A percentile compares a stretch with the other conserved stretches of the same genome.
These are phyloP conservation scores for Theretra japonica DNA, from an alignment of 2,888 invertebrate species.

Conservation along the genomic window DNA sequence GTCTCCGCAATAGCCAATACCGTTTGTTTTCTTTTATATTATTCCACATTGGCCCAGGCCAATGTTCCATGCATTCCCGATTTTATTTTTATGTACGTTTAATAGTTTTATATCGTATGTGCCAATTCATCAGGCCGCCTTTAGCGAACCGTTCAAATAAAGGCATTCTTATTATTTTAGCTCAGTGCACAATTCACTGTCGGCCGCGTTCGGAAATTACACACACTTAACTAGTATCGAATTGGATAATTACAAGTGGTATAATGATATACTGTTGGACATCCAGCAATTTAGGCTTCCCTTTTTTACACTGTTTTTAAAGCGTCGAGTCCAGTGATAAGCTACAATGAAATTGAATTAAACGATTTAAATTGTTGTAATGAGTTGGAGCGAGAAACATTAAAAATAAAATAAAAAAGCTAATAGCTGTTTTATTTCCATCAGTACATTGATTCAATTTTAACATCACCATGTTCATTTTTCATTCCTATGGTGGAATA, in stretches of 20 bases:
- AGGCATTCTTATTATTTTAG: constrained; percentile 65
- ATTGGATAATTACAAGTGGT: constrained; percentile 73
- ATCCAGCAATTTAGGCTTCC: constrained; percentile 59
- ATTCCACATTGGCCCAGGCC: not conserved
- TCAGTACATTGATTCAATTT: not conserved
- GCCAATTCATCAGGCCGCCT: constrained; percentile 44
- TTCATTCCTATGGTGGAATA: not conserved
- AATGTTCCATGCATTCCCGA: not conserved
- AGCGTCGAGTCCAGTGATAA: constrained; percentile 51
- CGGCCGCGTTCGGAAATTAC: constrained; percentile 69
- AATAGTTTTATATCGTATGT: constrained; percentile 50
- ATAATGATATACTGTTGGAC: constrained; percentile 65
- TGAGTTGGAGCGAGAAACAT: not conserved
- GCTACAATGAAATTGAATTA: constrained; percentile 24
- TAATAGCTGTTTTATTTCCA: constrained; percentile 16
- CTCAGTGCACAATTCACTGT: constrained; percentile 55
- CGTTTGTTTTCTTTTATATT: constrained; percentile 13
- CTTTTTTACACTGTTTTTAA: constrained; percentile 56
- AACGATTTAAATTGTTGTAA: constrained; percentile 24
- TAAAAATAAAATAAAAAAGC: constrained; percentile 3
- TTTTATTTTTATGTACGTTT: constrained; percentile 32
- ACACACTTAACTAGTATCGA: constrained; percentile 68
- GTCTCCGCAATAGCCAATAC: not conserved
- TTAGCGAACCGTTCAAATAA: constrained; percentile 61
- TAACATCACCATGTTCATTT: not conserved